phyloP scores from a whole-genome alignment of 1,140 invertebrate species.

The Cephus cinctus region DNA sequence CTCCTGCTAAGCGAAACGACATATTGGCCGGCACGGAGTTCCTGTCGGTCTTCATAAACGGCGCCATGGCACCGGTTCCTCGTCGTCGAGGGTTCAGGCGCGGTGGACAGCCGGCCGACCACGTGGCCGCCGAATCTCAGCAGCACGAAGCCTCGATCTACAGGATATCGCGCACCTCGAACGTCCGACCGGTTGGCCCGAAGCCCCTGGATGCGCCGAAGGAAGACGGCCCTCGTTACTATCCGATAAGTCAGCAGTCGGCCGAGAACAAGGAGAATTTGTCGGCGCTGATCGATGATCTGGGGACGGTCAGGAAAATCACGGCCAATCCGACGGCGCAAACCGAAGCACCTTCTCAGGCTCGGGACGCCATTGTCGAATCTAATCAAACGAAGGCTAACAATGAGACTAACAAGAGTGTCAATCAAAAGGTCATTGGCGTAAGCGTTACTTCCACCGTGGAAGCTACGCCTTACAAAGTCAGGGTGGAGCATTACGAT shows the following conservation, averaged over 20 bases:
- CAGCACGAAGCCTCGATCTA: constrained; percentile 49
- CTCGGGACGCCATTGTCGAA: neutral
- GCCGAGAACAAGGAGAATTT: constrained; percentile 38
- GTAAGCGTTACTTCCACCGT: constrained; percentile 51
- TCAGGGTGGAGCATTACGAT: constrained; percentile 48
- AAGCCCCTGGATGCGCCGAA: constrained; percentile 23
- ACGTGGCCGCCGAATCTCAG: constrained; percentile 43
- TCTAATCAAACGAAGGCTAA: neutral
- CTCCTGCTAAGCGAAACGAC: constrained; percentile 45
- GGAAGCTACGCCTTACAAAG: constrained; percentile 51
- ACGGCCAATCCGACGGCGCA: constrained; percentile 15
- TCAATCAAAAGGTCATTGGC: constrained; percentile 49
- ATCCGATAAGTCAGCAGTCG: constrained; percentile 45
- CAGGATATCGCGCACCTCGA: constrained; percentile 44
- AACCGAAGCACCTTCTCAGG: neutral
- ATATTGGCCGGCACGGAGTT: constrained; percentile 61
- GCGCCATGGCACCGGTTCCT: constrained; percentile 45
- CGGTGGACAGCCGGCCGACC: constrained; percentile 30
- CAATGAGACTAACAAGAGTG: constrained; percentile 4
- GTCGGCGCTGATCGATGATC: constrained; percentile 37
- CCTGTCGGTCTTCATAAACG: constrained; percentile 59
- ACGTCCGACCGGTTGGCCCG: neutral
- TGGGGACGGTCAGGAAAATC: constrained; percentile 29
- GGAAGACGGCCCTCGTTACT: constrained; percentile 29
- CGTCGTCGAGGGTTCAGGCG: constrained; percentile 44